phyloP scores from a whole-genome alignment of 1,140 invertebrate species.

The Calephelis nemesis region DNA sequence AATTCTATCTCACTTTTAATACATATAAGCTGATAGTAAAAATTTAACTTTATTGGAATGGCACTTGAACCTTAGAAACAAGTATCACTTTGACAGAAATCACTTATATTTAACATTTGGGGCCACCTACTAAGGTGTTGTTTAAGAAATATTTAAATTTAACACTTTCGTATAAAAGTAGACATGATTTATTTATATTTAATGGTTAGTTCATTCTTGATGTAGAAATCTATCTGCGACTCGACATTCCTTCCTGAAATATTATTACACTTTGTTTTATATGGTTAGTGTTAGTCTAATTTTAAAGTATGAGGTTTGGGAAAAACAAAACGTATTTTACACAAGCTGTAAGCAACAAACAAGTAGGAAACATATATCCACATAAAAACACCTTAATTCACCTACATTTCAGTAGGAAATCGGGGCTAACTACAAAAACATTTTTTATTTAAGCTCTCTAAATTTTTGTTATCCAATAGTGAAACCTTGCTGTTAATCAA shows the following conservation, averaged over 20 bases:
- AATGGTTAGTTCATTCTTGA: background rate
- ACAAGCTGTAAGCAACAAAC: too few relatives aligned
- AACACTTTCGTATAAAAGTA: constrained; percentile 2
- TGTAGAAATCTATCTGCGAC: constrained; percentile 31
- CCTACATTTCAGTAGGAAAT: too few relatives aligned
- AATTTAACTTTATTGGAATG: constrained; percentile 25
- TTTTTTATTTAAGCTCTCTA: too few relatives aligned
- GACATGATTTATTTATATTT: background rate
- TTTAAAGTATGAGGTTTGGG: background rate
- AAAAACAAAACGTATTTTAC: background rate
- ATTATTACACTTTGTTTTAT: constrained; percentile 3
- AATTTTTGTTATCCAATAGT: too few relatives aligned
- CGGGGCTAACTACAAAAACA: too few relatives aligned
- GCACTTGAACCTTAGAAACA: constrained; percentile 30
- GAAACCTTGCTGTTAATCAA: too few relatives aligned
- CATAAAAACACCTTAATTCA: too few relatives aligned
- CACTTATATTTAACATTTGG: constrained; percentile 17
- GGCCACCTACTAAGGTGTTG: background rate
- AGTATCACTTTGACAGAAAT: constrained; percentile 31
- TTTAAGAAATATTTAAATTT: background rate
- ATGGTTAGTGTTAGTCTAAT: background rate
- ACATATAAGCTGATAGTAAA: constrained; percentile 17
- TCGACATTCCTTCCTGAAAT: constrained; percentile 52
- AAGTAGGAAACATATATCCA: too few relatives aligned
- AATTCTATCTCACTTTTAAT: background rate